These are phyloP conservation scores for Orthosia incerta DNA, from an alignment of 2,888 invertebrate species.

Conservation along the genomic window DNA sequence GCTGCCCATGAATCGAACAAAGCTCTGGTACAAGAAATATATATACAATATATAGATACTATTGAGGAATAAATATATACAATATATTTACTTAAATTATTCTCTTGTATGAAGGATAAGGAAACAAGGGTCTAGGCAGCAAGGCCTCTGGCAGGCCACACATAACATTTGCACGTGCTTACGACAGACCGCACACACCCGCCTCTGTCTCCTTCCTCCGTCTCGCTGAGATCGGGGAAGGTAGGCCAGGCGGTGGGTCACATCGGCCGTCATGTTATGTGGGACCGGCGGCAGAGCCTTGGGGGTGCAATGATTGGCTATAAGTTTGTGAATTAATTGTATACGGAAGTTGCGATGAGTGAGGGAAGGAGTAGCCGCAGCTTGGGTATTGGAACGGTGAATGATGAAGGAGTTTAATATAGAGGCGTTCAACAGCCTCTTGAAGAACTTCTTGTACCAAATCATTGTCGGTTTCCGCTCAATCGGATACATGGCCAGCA, in stretches of 20 bases:
- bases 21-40: too few species aligned
- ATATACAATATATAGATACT: too few species aligned
- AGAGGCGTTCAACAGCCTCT: background rate
- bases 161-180: background rate
- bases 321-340: too few species aligned
- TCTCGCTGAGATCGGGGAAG: rapidly evolving
- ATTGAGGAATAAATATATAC: too few species aligned
- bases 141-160: background rate
- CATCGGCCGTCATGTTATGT: too few species aligned
- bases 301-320: too few species aligned
- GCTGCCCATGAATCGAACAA: too few species aligned
- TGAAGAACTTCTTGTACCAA: background rate
- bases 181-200: background rate
- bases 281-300: too few species aligned
- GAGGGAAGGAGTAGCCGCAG: too few species aligned
- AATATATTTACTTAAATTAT: too few species aligned
- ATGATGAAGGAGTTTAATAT: background rate
- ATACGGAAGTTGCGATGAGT: background rate
- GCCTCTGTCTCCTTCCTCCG: background rate
- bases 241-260: background rate
- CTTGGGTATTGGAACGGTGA: background rate
- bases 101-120: background rate
- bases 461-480: background rate
- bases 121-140: background rate
- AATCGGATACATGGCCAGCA: too few species aligned